Conservation (phyloP, 1,140 invertebrate species). For the Aplysia californica region DNA sequence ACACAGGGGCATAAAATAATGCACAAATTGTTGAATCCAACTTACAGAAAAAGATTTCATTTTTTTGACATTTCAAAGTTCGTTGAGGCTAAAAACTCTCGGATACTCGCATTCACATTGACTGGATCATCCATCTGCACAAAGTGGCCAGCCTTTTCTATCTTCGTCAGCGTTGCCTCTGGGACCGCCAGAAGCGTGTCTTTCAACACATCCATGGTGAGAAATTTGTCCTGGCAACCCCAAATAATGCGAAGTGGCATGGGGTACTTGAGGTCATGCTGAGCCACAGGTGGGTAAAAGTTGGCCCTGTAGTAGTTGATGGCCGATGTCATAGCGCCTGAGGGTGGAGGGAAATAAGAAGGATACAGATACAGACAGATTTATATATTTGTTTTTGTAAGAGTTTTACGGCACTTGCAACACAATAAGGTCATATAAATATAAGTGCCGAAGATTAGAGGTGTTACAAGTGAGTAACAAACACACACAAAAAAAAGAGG, state of each 20-base stretch:
- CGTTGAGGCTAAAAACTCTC: constrained; percentile 74
- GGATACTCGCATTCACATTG: constrained; percentile 3
- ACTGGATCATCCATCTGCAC: constrained; percentile 22
- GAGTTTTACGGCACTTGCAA: too few species aligned
- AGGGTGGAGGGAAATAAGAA: background rate
- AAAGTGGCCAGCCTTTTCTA: constrained; percentile 16
- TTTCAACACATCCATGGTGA: background rate
- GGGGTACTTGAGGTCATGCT: background rate
- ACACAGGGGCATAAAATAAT: too few species aligned
- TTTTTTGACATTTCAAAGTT: background rate
- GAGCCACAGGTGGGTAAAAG: background rate
- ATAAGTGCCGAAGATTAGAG: too few species aligned
- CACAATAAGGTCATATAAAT: too few species aligned
- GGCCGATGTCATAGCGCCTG: background rate
- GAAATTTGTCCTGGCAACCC: constrained; percentile 7
- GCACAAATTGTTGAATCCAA: too few species aligned
- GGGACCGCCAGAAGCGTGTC: background rate
- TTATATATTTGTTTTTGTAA: too few species aligned
- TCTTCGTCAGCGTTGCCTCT: background rate
- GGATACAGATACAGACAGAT: background rate
- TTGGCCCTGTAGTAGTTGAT: constrained; percentile 27
- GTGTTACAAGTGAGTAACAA: too few species aligned
- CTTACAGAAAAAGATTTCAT: background rate
- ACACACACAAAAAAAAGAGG: too few species aligned
- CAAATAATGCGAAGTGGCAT: constrained; percentile 23